Base-by-base conservation (phyloP, 2,888 invertebrate genomes). In the Cecidostiba fungosa region DNA sequence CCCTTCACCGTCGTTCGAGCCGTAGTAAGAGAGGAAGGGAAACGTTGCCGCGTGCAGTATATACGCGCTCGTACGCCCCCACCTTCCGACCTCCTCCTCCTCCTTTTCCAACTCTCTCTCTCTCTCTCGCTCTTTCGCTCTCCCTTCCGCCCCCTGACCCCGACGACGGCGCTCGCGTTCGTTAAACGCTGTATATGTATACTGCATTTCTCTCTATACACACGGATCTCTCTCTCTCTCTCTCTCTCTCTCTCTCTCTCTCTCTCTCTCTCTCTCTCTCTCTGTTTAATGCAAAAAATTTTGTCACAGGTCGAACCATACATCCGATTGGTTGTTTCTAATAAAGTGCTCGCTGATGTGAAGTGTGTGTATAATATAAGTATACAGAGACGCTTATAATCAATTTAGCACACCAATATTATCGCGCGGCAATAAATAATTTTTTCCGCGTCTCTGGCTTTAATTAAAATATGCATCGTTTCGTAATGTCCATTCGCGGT, bases 161-260 rank as follows among this genome's bases (percentile, higher is more conserved):
- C 81, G 74, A 59, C 54, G 54, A 23, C 54, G 54, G 77, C 85
- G 77, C 81, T 72, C 85, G 85, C 84, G 85, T 74, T 86, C 81
- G 76, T 82, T 82, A 74, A 85, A 82, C 43, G 72, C 23, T 62
- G 70, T 70, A 43, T 43, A n/a, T n/a, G n/a, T n/a, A 43, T 74
- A 82, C 74, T 82, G 66, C 82, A 76, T 23, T 82, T 82, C 76
- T 76, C 69, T 77, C 69, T 43, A 39, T 43, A 12, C 3, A 43
- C 43, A 43, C 12, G 10, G 10, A 43, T 54, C 26, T 50, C 23
- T 79, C 32, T 43, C 47, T 59, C 23, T 74, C 69, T 59, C 76
- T 54, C 29, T 12, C 59, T 39, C 14, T 74, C 50, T 19, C 12
- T 70, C 26, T 66, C 76, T 79, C 29, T 26, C 66, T 72, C 50